A percentile compares a stretch with the other conserved stretches of the same genome.
phyloP scores from a whole-genome alignment of 2,797 vertebrate species.

The Gymnodraco acuticeps region DNA sequence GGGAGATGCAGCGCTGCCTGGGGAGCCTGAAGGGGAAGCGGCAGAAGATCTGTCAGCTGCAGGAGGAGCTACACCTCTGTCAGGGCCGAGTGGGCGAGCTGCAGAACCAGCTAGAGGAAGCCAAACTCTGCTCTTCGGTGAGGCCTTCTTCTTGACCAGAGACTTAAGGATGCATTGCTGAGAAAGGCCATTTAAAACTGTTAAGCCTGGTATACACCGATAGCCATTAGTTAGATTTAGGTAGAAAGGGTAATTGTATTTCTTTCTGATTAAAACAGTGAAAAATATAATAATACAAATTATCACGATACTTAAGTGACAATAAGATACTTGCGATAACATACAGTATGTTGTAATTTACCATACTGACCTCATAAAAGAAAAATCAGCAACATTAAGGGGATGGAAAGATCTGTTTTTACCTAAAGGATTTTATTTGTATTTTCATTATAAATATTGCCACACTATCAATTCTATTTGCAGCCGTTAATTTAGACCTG shows the following conservation, averaged over 20 bases:
- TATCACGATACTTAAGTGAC: too few species aligned
- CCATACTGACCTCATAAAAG: too few species aligned
- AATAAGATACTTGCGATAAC: too few species aligned
- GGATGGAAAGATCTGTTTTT: too few species aligned
- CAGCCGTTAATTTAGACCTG: too few species aligned
- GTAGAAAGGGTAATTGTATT: not conserved
- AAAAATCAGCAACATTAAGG: too few species aligned
- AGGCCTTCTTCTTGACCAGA: conserved; percentile 28
- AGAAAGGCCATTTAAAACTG: conserved; percentile 6
- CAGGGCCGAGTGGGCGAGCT: conserved; percentile 79
- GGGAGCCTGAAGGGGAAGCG: conserved; percentile 90
- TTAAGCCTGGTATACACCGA: not conserved
- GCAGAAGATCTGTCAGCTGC: conserved; percentile 87
- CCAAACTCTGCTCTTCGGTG: conserved; percentile 81
- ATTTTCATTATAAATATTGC: too few species aligned
- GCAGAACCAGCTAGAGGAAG: conserved; percentile 79
- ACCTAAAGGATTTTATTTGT: too few species aligned
- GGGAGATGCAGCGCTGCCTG: conserved; percentile 91
- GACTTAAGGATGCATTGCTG: not conserved
- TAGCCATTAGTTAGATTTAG: not conserved
- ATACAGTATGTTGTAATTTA: too few species aligned
- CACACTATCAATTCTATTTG: too few species aligned
- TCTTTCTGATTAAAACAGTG: not conserved
- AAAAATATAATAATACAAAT: not conserved
- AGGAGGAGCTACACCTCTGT: conserved; percentile 83